Conservation (phyloP, 2,797 vertebrate genomes). For the Anabacerthia variegaticeps region DNA sequence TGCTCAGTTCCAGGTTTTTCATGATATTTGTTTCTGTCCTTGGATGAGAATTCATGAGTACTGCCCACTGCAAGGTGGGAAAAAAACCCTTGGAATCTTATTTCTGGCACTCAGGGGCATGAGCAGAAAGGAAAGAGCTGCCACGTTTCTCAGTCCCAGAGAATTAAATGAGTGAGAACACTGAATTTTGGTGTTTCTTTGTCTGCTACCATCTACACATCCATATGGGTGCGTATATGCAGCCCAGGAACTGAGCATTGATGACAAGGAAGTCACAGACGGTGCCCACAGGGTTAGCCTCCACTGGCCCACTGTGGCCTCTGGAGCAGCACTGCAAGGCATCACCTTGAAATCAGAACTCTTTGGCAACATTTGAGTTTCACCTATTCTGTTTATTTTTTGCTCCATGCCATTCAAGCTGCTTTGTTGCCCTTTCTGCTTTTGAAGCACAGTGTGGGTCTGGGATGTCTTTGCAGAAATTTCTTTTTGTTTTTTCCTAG, state of each 20-base stretch:
- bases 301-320: fast-evolving
- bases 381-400: background rate
- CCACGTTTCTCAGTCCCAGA: background rate
- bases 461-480: background rate
- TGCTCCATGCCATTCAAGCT: background rate
- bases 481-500: background rate
- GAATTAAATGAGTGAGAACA: background rate
- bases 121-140: background rate
- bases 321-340: background rate
- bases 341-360: background rate
- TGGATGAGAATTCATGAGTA: background rate
- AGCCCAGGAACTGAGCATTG: constrained; percentile 55
- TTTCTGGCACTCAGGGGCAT: background rate
- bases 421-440: background rate
- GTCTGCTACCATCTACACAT: constrained; percentile 73
- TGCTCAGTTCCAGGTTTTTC: constrained; percentile 44
- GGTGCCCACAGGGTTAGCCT: background rate
- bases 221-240: background rate
- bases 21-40: background rate
- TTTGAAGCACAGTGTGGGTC: background rate
- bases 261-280: constrained; percentile 49
- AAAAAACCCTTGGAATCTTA: background rate
- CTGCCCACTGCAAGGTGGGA: background rate
- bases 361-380: background rate
- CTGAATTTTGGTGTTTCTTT: constrained; percentile 21